Evolutionary conservation across 92 coral and sea anemone genomes (phyloP).

Genomic region (Hydrozoanthus gracilis): DNA sequence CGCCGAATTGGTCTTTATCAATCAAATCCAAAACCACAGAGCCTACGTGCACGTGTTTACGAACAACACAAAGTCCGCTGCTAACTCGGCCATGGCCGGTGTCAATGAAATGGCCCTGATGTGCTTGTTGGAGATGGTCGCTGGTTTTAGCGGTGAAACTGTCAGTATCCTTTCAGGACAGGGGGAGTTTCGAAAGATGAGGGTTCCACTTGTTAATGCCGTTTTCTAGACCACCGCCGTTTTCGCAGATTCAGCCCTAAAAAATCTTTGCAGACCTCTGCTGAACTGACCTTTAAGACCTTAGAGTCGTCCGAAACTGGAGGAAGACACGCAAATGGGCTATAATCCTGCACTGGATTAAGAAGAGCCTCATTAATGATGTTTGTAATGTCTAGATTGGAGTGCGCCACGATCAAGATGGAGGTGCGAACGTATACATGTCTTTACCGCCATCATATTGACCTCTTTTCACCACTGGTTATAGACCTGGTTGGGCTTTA

Average conservation of each 20-base stretch:
- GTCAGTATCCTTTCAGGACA: slow-evolving; percentile 20
- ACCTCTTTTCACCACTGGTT: background rate
- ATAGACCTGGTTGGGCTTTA: too few species aligned
- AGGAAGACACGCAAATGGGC: slow-evolving; percentile 36
- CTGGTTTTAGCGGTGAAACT: slow-evolving; percentile 40
- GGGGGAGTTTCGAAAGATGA: background rate
- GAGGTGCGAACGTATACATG: slow-evolving; percentile 16
- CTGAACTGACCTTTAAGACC: slow-evolving; percentile 8
- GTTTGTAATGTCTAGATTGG: too few species aligned
- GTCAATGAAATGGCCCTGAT: slow-evolving; percentile 17
- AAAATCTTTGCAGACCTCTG: slow-evolving; percentile 20
- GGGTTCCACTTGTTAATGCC: slow-evolving; percentile 27
- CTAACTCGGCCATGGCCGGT: slow-evolving; percentile 30
- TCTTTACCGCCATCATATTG: background rate
- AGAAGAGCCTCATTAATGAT: slow-evolving; percentile 43
- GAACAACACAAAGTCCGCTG: slow-evolving; percentile 14
- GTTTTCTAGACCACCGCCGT: slow-evolving; percentile 44
- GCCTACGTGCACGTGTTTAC: background rate
- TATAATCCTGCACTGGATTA: slow-evolving; percentile 48
- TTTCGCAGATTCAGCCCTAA: slow-evolving; percentile 50
- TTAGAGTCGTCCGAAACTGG: slow-evolving; percentile 38
- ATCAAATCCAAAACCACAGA: slow-evolving; percentile 19
- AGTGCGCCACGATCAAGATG: background rate
- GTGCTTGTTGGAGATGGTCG: slow-evolving; percentile 16
- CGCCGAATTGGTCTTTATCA: slow-evolving; percentile 12